Evolutionary conservation across 1,140 invertebrate species (phyloP).

Genomic region (Ganaspis sp.): DNA sequence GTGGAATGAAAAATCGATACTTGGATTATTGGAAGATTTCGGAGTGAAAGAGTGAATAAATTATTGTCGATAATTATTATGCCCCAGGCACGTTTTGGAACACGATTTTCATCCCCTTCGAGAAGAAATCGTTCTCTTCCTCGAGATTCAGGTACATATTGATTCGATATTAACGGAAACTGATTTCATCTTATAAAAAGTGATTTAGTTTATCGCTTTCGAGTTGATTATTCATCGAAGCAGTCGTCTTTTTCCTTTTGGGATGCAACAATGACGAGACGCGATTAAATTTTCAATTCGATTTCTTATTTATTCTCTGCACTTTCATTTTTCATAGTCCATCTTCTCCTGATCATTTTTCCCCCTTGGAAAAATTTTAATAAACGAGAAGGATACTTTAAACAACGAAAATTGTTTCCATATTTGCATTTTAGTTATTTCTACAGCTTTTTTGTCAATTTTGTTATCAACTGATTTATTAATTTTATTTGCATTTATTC

Average conservation of each 20-base stretch:
- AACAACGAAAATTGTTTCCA: too few species aligned
- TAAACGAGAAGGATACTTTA: too few species aligned
- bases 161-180: neutral
- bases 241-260: neutral
- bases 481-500: too few species aligned
- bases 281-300: neutral
- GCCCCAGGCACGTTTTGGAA: constrained; percentile 8
- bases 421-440: too few species aligned
- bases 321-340: neutral
- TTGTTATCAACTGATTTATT: too few species aligned
- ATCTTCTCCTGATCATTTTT: neutral
- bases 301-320: too few species aligned
- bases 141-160: constrained; percentile 48
- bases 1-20: neutral
- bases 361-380: too few species aligned
- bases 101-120: constrained; percentile 34
- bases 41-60: constrained; percentile 1
- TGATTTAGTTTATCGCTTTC: neutral
- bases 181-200: too few species aligned
- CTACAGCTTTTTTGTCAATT: too few species aligned
- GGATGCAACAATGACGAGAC: neutral
- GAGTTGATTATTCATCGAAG: neutral
- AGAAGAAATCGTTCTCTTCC: constrained; percentile 56
- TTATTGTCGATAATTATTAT: neutral
- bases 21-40: neutral